Evolutionary conservation across 2,797 vertebrate species (phyloP), one percentile per base, ranked within the genome.

Genomic region (Labroides dimidiatus): DNA sequence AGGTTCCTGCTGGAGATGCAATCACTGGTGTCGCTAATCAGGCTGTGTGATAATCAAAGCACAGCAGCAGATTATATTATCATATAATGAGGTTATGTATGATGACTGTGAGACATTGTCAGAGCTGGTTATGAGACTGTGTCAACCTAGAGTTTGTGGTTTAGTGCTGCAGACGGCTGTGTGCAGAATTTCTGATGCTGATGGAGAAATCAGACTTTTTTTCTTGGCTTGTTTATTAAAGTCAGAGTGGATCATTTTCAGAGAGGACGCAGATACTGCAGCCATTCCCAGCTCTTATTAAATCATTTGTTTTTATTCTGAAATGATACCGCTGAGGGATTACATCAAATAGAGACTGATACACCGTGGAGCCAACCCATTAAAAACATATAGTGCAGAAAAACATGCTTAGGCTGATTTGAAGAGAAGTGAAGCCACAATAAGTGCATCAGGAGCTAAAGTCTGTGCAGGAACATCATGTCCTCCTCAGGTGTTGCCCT

Each of bases 51-150:
- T 81, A 79, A 84, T 86, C 78, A 84, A 81, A 79, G 71, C 78
- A 67, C 69, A 72, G 69, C 36, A 81, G 69, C 70, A 71, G 76
- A 82, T 86, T 87, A 52, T 79, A 83, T 84, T 81, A 78, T 77
- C 72, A 74, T 76, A 42, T 87, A 81, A 87, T 81, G 64, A 80
- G 63, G 82, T 82, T 82, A 81, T 81, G 75, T 64, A 42, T 7
- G 39, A 68, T 67, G 68, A 64, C 30, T 49, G 45, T 75, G 66
- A 72, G 66, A n/a, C 36, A 14, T 21, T 72, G 74, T 75, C 63
- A 53, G 59, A 10, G 43, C 55, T 58, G 67, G 42, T 82, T 79
- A 69, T 21, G 24, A 61, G 58, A 58, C 36, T 37, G 64, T 48
- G 70, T 59, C 57, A 73, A 6, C 42, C 52, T 44, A 3, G 43